Evolutionary conservation across 2,113 vertebrate species (phyloP).

Genomic region (Pleuronectes platessa): DNA sequence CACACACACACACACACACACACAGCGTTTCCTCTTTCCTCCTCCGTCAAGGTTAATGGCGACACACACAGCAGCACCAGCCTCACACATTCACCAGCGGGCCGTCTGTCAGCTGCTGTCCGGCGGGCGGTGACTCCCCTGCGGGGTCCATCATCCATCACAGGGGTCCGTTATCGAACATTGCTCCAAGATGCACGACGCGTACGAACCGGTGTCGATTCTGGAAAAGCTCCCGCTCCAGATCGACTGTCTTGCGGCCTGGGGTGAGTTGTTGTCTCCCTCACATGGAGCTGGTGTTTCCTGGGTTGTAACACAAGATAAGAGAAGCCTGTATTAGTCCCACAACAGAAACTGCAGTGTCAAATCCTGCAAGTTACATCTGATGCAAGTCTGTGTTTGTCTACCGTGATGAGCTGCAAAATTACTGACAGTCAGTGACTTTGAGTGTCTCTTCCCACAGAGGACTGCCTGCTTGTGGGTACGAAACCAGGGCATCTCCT

Average conservation of each 20-base stretch:
- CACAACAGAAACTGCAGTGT: not conserved
- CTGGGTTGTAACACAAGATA: too few species aligned
- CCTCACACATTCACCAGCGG: conserved; percentile 25
- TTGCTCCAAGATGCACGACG: conserved; percentile 90
- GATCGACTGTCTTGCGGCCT: conserved; percentile 95
- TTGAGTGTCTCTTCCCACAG: conserved; percentile 74
- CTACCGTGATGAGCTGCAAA: too few species aligned
- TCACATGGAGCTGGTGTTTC: too few species aligned
- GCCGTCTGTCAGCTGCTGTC: conserved; percentile 34
- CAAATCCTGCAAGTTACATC: not conserved
- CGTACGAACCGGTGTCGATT: conserved; percentile 93
- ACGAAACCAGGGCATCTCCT: conserved; percentile 98
- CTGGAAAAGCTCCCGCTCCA: conserved; percentile 96
- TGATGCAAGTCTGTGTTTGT: not conserved
- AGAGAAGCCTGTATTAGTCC: too few species aligned
- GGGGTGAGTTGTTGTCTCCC: conserved; percentile 86
- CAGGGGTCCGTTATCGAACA: not conserved
- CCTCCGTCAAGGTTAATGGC: conserved; percentile 34
- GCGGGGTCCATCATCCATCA: conserved; percentile 17
- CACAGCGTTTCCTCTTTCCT: not conserved
- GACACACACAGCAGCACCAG: conserved; percentile 17
- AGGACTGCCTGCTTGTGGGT: conserved; percentile 98
- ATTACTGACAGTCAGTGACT: not conserved
- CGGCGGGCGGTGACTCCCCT: conserved; percentile 1
- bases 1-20: too few species aligned